Conservation (phyloP, 2,113 vertebrate genomes). For the Neotragus moschatus region DNA sequence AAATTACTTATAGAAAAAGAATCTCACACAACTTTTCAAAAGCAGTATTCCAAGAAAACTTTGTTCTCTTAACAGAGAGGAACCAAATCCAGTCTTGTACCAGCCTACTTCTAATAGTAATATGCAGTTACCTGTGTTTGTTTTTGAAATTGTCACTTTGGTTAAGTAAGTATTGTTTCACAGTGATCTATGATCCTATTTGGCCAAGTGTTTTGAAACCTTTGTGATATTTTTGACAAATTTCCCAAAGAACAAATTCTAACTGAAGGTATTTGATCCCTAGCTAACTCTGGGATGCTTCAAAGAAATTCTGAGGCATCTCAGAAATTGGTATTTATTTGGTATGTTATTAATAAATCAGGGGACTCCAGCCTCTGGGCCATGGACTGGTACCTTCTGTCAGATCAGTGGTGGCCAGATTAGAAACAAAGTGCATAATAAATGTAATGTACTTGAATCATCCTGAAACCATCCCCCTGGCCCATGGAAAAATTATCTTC, state of each 20-base stretch:
- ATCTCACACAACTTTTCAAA: not conserved
- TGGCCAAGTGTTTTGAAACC: not conserved
- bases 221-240: not conserved
- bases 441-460: not conserved
- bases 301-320: not conserved
- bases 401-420: not conserved
- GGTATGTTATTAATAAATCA: not conserved
- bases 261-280: not conserved
- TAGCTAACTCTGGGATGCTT: not conserved
- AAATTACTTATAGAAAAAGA: not conserved
- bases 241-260: not conserved
- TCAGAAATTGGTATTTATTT: not conserved
- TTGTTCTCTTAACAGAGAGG: not conserved
- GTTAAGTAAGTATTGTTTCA: not conserved
- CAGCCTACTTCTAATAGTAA: not conserved
- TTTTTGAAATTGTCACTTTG: not conserved
- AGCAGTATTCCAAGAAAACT: not conserved
- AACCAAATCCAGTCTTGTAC: not conserved
- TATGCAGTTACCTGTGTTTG: not conserved
- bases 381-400: not conserved
- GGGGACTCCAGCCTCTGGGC: not conserved
- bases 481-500: not conserved
- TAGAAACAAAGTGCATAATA: not conserved
- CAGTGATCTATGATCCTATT: not conserved
- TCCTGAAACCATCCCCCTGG: not conserved